These are phyloP conservation scores for Rallus limicola DNA, from an alignment of 2,113 vertebrate genomes.

Conservation along the genomic window DNA sequence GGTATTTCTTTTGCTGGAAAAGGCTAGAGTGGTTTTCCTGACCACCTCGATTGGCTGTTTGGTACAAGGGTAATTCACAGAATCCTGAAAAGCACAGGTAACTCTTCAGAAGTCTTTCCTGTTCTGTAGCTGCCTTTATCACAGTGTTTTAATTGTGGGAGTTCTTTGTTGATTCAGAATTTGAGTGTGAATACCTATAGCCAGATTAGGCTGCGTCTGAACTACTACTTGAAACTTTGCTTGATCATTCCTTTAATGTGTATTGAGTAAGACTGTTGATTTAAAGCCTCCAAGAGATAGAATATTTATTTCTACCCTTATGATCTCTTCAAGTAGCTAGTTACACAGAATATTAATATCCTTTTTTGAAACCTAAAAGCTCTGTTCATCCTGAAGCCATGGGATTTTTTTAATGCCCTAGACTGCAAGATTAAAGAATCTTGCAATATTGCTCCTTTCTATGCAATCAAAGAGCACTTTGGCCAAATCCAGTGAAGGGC, in stretches of 20 bases:
- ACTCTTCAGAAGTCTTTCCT: background rate
- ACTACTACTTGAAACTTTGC: background rate
- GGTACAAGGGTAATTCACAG: background rate
- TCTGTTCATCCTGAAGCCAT: background rate
- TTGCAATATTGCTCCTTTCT: background rate
- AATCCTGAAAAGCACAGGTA: background rate
- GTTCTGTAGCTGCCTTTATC: background rate
- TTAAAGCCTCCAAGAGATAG: background rate
- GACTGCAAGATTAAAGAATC: background rate
- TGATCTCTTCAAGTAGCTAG: background rate
- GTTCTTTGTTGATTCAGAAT: background rate
- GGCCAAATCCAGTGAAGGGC: background rate
- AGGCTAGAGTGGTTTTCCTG: background rate
- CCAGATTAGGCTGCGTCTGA: background rate
- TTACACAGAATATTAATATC: background rate
- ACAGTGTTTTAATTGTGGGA: background rate
- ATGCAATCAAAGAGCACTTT: background rate
- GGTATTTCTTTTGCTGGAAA: background rate
- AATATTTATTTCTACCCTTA: background rate
- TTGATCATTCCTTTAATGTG: background rate
- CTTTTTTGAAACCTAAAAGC: background rate
- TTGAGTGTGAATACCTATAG: background rate
- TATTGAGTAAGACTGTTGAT: background rate
- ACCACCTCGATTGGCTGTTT: background rate
- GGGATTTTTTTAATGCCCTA: background rate